Percentiles rank a stretch among this genome's conserved stretches.
These are phyloP conservation scores for Ploceus nigricollis DNA, from an alignment of 2,113 vertebrate species.

Conservation along the genomic window DNA sequence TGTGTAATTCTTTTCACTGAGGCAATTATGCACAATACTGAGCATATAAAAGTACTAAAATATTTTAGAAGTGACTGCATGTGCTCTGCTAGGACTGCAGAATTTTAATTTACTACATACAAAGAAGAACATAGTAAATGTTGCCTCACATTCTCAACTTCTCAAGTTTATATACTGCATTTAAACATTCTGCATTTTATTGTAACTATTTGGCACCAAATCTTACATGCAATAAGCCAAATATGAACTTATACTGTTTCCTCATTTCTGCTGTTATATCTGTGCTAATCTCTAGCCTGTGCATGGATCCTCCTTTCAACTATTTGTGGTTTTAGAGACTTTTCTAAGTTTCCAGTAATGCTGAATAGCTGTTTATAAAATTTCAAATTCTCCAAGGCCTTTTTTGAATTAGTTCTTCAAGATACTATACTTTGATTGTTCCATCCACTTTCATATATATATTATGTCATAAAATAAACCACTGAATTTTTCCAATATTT, in stretches of 20 bases:
- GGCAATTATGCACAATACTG: not conserved
- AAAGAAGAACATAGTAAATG: not conserved
- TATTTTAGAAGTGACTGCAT: not conserved
- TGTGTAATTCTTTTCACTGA: not conserved
- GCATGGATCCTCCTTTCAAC: not conserved
- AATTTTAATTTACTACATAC: not conserved
- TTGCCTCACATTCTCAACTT: not conserved
- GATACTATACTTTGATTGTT: not conserved
- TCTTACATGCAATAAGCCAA: not conserved
- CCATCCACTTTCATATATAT: not conserved
- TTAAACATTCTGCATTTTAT: constrained; percentile 10
- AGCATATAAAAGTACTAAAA: not conserved
- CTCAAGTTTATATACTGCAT: not conserved
- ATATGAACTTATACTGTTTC: not conserved
- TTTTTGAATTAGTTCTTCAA: not conserved
- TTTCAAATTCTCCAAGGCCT: not conserved
- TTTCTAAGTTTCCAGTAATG: not conserved
- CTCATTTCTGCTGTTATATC: not conserved
- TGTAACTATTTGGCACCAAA: not conserved
- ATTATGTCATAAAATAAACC: not conserved
- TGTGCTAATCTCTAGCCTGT: not conserved
- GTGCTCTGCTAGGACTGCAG: not conserved
- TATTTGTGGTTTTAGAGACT: not conserved
- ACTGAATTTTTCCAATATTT: not conserved
- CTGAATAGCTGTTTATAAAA: not conserved